Evolutionary conservation across 2,888 invertebrate species (phyloP), one percentile per base, ranked within the genome.

Genomic region (Diplazon laetatorius): DNA sequence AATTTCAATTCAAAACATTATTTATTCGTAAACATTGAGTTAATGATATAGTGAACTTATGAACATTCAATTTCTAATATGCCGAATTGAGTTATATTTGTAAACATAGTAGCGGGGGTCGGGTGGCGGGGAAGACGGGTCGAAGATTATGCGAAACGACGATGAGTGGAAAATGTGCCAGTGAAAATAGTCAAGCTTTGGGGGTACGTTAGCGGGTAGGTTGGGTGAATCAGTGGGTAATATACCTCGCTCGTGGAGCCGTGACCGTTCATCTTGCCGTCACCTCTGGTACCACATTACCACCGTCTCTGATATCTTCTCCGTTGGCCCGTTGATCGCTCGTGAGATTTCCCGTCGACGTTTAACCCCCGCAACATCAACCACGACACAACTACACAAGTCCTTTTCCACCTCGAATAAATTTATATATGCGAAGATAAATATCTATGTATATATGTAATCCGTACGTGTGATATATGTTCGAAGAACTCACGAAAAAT

Each of bases 261-360:
- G 87, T 89, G 89, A 86, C 88, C 88, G 87, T 89, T 89, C 89
- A 89, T 89, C 87, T 88, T 88, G 88, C 82, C 87, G 87, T 88
- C 86, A 89, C 87, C 87, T 88, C 86, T 84, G 86, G 85, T 86
- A 86, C 86, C 86, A 85, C 89, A 89, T 89, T 87, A 88, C 89
- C 85, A 77, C 83, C 80, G 76, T 62, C 79, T 70, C 44, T 1
- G 46, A 72, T 76, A 79, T 76, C 73, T 63, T 65, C 76, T 79
- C 66, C 77, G 66, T 68, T 78, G 73, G 66, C 66, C 68, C 55
- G 76, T 70, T 70, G 71, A 80, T 68, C 59, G 63, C 42, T 63
- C 75, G 68, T 39, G 68, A 77, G 77, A 77, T 73, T 71, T 30
- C 50, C 63, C 65, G 59, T 68, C 57, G 68, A 65, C 55, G 65